A percentile compares a stretch with the other conserved stretches of the same genome.
phyloP scores from a whole-genome alignment of 2,797 vertebrate genomes.

The Eulemur rubriventer region DNA sequence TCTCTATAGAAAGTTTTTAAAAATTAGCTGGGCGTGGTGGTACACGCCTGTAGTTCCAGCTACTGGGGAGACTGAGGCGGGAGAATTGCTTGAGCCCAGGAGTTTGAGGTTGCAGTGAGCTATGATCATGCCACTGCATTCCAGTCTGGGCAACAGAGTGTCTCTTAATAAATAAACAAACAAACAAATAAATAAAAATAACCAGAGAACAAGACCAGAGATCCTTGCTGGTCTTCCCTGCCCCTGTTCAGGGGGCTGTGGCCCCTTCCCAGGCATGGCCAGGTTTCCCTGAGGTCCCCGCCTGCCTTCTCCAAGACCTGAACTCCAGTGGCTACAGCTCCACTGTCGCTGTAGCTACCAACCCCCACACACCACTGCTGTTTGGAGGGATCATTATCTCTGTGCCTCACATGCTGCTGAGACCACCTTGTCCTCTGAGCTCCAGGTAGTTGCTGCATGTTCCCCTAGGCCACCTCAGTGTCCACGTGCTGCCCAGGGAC shows the following conservation, averaged over 20 bases:
- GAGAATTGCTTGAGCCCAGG: not conserved
- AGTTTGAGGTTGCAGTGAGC: not conserved
- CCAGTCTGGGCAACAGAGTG: no score
- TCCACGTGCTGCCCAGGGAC: not conserved
- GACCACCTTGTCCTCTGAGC: not conserved
- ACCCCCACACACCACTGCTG: not conserved
- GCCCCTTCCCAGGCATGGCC: fast-evolving
- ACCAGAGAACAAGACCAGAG: not conserved
- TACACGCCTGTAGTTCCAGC: not conserved
- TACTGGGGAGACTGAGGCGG: not conserved
- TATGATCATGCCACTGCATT: no score
- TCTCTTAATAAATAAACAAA: not conserved
- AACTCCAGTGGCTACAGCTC: not conserved
- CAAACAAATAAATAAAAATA: not conserved
- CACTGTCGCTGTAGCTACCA: not conserved
- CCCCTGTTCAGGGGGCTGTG: not conserved
- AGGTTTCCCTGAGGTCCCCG: not conserved
- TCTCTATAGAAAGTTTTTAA: no score
- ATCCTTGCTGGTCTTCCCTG: not conserved
- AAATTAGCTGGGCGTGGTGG: not conserved
- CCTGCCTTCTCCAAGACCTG: not conserved
- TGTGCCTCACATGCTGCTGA: not conserved
- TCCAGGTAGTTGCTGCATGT: not conserved
- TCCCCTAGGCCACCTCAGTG: not conserved
- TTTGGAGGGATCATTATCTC: not conserved